These are phyloP conservation scores for Lymantria monacha DNA, from an alignment of 2,888 invertebrate species.

Conservation along the genomic window DNA sequence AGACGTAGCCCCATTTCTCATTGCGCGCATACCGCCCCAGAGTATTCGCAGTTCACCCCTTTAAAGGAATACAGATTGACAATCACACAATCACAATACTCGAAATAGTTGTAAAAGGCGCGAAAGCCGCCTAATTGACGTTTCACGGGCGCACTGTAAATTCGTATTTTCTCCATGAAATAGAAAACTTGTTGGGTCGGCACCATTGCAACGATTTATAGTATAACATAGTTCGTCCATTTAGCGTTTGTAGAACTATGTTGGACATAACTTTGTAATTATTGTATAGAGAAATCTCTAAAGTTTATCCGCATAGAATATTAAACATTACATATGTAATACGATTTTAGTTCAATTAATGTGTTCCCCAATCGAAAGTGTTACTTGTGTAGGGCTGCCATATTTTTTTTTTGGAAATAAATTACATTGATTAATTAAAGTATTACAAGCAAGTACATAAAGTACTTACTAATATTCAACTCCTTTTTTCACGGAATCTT, in stretches of 20 bases:
- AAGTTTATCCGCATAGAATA: conserved; percentile 22
- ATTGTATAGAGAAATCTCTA: conserved; percentile 37
- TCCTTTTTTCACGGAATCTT: too few relatives aligned
- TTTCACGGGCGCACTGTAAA: conserved; percentile 46
- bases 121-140: conserved; percentile 51
- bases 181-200: conserved; percentile 44
- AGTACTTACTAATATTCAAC: too few relatives aligned
- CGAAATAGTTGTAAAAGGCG: conserved; percentile 40
- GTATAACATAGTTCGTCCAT: conserved; percentile 28
- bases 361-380: neutral
- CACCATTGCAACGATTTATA: conserved; percentile 44
- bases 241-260: conserved; percentile 16
- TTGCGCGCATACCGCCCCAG: conserved; percentile 21
- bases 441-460: too few relatives aligned
- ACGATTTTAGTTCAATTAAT: neutral
- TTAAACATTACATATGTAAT: conserved; percentile 2
- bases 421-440: too few relatives aligned
- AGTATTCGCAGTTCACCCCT: conserved; percentile 29
- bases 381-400: neutral
- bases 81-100: conserved; percentile 39
- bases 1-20: conserved; percentile 5
- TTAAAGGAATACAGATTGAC: conserved; percentile 40
- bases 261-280: conserved; percentile 35
- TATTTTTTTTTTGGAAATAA: too few relatives aligned
- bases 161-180: conserved; percentile 55